Evolutionary conservation across 2,113 vertebrate genomes (phyloP).

Genomic region (Carollia perspicillata): DNA sequence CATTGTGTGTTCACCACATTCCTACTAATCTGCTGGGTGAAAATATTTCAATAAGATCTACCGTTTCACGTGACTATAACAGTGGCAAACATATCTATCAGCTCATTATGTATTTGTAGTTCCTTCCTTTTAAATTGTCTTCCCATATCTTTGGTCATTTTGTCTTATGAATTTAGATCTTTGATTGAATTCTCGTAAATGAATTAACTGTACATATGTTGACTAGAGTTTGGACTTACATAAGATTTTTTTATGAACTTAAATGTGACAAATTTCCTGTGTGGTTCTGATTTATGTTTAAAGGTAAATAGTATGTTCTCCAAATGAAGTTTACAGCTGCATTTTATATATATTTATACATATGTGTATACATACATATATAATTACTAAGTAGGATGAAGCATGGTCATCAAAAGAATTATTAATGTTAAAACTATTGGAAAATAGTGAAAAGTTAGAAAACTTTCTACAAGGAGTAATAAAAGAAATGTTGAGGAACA

Average conservation of each 20-base stretch:
- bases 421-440: neutral
- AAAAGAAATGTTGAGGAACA: neutral
- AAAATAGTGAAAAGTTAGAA: neutral
- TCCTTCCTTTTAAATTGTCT: neutral
- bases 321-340: neutral
- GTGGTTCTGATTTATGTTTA: neutral
- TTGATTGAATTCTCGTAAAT: neutral
- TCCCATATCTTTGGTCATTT: neutral
- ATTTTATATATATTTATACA: neutral
- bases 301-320: neutral
- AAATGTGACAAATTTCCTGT: neutral
- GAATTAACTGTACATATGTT: neutral
- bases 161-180: neutral
- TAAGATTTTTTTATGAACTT: neutral
- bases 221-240: neutral
- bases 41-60: neutral
- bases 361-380: too few species aligned
- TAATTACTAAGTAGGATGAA: neutral
- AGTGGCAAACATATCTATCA: neutral
- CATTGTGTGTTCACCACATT: neutral
- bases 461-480: neutral
- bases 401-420: neutral
- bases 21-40: neutral
- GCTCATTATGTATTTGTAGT: neutral
- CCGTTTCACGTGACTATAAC: neutral